Evolutionary conservation across 2,888 invertebrate genomes (phyloP).

Genomic region (Criorhina ranunculi): DNA sequence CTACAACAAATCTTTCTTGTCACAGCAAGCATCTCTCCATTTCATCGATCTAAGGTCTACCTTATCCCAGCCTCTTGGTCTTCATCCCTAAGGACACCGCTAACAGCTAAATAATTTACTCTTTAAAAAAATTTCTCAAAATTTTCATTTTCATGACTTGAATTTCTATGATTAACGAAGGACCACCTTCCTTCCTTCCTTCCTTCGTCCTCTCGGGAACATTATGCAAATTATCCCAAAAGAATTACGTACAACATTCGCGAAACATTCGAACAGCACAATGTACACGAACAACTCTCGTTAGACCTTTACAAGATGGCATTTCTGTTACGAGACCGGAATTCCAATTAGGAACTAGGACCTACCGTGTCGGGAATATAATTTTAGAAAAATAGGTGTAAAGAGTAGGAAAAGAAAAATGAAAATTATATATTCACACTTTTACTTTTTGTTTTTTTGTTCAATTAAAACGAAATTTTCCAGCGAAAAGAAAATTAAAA

Average conservation of each 20-base stretch:
- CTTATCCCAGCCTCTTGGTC: too few relatives aligned
- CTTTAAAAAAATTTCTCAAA: too few relatives aligned
- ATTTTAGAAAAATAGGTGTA: slow-evolving; percentile 11
- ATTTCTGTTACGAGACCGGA: slow-evolving; percentile 67
- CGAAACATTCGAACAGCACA: slow-evolving; percentile 45
- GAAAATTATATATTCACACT: background rate
- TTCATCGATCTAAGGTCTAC: too few relatives aligned
- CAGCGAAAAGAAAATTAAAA: background rate
- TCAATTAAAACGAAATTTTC: background rate
- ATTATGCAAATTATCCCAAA: slow-evolving; percentile 65
- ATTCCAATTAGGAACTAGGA: slow-evolving; percentile 72
- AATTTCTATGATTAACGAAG: too few relatives aligned
- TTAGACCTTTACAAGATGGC: slow-evolving; percentile 69
- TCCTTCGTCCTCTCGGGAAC: slow-evolving; percentile 4
- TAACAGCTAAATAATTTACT: too few relatives aligned
- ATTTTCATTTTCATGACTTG: too few relatives aligned
- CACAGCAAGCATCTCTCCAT: too few relatives aligned
- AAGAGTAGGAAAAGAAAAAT: slow-evolving; percentile 1
- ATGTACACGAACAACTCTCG: slow-evolving; percentile 58
- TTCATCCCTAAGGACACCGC: too few relatives aligned
- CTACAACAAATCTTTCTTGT: too few relatives aligned
- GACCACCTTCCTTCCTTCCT: background rate
- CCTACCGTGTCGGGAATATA: slow-evolving; percentile 12
- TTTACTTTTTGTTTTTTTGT: background rate
- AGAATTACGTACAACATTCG: slow-evolving; percentile 46